phyloP scores from a whole-genome alignment of 2,113 vertebrate genomes.

The Paralichthys olivaceus region DNA sequence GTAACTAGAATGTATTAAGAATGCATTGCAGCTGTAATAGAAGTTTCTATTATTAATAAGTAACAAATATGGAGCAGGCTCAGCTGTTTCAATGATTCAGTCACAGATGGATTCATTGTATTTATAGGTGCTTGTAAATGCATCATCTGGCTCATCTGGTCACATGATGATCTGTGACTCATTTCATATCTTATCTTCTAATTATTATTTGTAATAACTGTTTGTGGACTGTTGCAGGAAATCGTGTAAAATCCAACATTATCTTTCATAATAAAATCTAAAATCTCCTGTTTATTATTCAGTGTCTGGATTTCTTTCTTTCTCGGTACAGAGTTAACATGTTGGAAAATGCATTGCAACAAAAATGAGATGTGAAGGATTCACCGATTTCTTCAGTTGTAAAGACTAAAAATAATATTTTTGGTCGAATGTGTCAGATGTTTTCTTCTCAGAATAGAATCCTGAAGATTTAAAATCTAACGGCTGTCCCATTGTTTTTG shows the following conservation, averaged over 20 bases:
- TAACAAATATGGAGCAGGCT: constrained; percentile 9
- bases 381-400: background rate
- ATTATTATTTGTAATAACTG: background rate
- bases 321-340: no score
- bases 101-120: background rate
- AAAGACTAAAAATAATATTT: background rate
- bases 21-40: constrained; percentile 31
- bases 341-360: no score
- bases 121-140: constrained; percentile 23
- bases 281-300: no score
- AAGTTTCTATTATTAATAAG: constrained; percentile 50
- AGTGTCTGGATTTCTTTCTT: no score
- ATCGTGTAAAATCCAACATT: background rate
- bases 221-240: background rate
- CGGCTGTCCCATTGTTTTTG: background rate
- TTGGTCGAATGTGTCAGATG: background rate
- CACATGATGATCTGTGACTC: background rate
- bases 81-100: constrained; percentile 38
- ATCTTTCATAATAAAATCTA: background rate
- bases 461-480: background rate
- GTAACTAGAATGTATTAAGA: constrained; percentile 6
- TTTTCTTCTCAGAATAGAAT: background rate
- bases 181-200: background rate
- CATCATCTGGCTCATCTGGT: background rate
- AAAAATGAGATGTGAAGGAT: background rate